Evolutionary conservation across 2,113 vertebrate species (phyloP).

Genomic region (Microtus montanus): DNA sequence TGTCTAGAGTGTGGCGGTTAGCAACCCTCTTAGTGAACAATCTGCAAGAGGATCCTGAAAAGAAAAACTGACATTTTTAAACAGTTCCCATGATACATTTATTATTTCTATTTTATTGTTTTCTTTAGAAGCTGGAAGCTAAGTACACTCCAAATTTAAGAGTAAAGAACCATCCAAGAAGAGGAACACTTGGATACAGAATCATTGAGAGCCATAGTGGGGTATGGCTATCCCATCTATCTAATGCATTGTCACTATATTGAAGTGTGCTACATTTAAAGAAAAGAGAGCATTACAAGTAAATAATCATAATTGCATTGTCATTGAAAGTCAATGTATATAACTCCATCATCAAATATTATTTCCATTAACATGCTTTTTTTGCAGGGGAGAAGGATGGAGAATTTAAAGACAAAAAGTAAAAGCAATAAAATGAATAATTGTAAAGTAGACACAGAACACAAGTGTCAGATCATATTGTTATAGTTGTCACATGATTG

Average conservation of each 20-base stretch:
- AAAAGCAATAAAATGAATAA: not conserved
- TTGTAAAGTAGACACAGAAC: not conserved
- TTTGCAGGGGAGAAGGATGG: not conserved
- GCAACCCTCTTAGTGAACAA: not conserved
- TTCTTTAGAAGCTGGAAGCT: not conserved
- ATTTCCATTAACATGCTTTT: not conserved
- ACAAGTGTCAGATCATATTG: not conserved
- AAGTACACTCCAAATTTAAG: not conserved
- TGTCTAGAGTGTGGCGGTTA: not conserved
- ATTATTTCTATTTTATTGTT: not conserved
- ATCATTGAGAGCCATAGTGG: not conserved
- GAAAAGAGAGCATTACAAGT: not conserved
- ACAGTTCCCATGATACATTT: not conserved
- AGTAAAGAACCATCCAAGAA: not conserved
- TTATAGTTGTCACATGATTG: not conserved
- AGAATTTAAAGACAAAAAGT: not conserved
- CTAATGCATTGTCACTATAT: not conserved
- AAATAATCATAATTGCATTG: not conserved
- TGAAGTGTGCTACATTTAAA: not conserved
- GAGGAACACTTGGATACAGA: not conserved
- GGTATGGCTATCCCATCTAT: not conserved
- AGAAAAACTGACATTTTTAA: not conserved
- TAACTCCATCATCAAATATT: not conserved
- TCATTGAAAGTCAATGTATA: not conserved
- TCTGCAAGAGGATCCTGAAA: not conserved